These are phyloP conservation scores for Pinna nobilis DNA, from an alignment of 1,140 invertebrate species.

Conservation along the genomic window DNA sequence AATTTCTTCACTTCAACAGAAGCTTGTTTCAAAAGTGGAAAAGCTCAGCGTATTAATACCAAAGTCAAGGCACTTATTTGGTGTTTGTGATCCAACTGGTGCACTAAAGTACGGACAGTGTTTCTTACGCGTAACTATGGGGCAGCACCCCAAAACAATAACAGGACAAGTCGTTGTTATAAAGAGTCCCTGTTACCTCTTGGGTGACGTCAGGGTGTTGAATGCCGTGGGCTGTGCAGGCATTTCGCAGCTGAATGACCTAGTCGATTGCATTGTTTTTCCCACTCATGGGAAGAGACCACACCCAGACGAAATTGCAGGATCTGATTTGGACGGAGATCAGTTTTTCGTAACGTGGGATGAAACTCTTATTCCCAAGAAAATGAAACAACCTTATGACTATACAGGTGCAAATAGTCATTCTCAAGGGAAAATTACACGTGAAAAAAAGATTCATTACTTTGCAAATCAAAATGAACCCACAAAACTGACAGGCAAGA, in stretches of 20 bases:
- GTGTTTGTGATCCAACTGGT: conserved; percentile 22
- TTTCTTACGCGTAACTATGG: background rate
- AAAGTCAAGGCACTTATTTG: conserved; percentile 18
- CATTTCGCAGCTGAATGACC: conserved; percentile 17
- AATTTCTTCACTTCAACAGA: background rate
- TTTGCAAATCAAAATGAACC: too few species aligned
- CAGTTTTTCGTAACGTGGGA: conserved; percentile 41
- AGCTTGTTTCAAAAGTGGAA: background rate
- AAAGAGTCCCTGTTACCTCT: conserved; percentile 35
- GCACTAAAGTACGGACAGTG: conserved; percentile 20
- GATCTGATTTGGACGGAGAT: conserved; percentile 44
- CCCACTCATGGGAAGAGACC: conserved; percentile 26
- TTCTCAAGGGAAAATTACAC: too few species aligned
- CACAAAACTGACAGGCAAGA: too few species aligned
- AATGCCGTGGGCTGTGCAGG: conserved; percentile 26
- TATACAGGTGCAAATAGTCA: background rate
- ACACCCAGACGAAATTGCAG: conserved; percentile 40
- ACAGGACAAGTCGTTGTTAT: conserved; percentile 16
- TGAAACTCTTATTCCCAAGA: background rate
- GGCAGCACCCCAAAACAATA: background rate
- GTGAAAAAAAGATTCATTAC: too few species aligned
- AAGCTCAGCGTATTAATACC: background rate
- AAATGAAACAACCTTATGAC: background rate
- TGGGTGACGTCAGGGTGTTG: conserved; percentile 28
- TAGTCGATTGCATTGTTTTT: conserved; percentile 40